Percentiles rank a stretch among this genome's conserved stretches.
Conservation (phyloP, 2,113 vertebrate species). For the Pluvianellus socialis region DNA sequence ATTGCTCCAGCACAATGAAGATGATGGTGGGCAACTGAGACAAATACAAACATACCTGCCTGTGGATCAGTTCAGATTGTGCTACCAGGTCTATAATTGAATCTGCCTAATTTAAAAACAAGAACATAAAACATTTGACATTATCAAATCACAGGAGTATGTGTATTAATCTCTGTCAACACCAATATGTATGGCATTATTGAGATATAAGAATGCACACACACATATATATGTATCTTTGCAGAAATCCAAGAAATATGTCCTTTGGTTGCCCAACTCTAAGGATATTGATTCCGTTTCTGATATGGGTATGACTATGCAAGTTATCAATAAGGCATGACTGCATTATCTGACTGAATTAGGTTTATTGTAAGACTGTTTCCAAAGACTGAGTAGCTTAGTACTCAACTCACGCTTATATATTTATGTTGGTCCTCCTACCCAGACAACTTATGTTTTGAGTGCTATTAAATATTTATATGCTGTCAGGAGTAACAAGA, state of each 20-base stretch:
- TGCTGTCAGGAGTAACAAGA: not conserved
- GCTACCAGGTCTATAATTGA: not conserved
- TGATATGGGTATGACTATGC: not conserved
- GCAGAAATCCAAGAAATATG: not conserved
- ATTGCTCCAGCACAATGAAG: not conserved
- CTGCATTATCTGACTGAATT: not conserved
- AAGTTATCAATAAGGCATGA: not conserved
- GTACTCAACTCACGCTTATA: not conserved
- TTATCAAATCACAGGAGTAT: not conserved
- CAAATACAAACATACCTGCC: not conserved
- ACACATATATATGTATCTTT: not conserved
- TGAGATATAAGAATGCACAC: not conserved
- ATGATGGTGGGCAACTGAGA: not conserved
- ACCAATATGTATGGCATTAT: not conserved
- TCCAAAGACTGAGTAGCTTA: not conserved
- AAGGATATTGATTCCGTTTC: not conserved
- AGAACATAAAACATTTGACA: not conserved
- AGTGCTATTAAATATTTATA: constrained; percentile 15
- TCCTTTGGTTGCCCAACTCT: not conserved
- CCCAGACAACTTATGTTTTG: not conserved
- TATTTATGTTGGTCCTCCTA: not conserved
- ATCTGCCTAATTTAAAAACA: not conserved
- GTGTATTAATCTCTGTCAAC: not conserved
- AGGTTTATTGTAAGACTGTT: not conserved
- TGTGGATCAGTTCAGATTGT: not conserved